These are phyloP conservation scores for Campaea margaritaria DNA, from an alignment of 2,888 invertebrate genomes.

Conservation along the genomic window DNA sequence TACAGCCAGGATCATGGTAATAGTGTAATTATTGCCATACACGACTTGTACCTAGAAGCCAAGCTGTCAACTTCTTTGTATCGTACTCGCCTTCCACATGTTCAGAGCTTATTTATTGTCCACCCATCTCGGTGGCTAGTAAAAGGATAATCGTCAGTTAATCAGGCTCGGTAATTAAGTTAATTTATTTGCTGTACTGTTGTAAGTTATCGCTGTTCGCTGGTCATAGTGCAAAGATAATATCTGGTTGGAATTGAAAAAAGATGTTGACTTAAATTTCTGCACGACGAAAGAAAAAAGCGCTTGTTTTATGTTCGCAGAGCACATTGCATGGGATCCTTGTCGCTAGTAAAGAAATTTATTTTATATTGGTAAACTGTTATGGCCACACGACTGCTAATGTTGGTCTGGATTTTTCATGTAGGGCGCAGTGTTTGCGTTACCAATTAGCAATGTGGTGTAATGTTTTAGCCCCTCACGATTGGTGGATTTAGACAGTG, in stretches of 20 bases:
- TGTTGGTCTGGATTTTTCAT: no score
- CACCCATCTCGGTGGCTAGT: conserved; percentile 49
- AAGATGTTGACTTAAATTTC: conserved; percentile 35
- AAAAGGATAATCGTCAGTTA: conserved; percentile 66
- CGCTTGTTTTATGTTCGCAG: background rate
- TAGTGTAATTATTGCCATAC: no score
- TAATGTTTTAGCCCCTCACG: no score
- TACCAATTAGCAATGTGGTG: no score
- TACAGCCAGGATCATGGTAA: no score
- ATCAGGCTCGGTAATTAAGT: conserved; percentile 62
- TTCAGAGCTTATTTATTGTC: conserved; percentile 60
- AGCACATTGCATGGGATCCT: background rate
- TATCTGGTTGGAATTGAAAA: conserved; percentile 33
- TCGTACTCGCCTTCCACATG: conserved; percentile 55
- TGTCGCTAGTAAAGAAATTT: background rate
- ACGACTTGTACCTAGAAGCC: background rate
- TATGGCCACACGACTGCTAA: background rate
- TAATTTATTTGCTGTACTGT: conserved; percentile 54
- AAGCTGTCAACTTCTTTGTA: conserved; percentile 9
- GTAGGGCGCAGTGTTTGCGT: no score
- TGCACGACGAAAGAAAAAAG: background rate
- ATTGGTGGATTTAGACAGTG: no score
- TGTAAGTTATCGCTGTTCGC: conserved; percentile 39
- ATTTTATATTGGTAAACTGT: background rate
- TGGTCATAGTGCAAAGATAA: conserved; percentile 41